phyloP scores from a whole-genome alignment of 1,140 invertebrate species.

The Listronotus oregonensis region DNA sequence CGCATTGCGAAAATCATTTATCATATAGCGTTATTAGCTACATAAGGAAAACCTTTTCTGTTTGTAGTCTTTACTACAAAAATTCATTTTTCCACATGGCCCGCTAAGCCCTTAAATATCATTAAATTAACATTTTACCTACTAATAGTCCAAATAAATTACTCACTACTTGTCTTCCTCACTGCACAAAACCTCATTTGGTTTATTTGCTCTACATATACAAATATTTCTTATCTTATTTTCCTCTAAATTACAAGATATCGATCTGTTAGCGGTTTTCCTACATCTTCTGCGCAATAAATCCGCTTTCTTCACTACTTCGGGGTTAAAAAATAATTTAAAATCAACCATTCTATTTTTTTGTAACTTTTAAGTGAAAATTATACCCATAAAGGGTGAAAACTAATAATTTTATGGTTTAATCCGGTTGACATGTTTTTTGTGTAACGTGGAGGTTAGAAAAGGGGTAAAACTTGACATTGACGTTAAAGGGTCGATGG shows the following conservation, averaged over 20 bases:
- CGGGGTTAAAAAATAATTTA: slow-evolving; percentile 37
- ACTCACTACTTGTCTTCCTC: slow-evolving; percentile 12
- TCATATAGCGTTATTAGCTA: too few relatives aligned
- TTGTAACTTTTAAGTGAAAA: background rate
- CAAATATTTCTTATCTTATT: background rate
- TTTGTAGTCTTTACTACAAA: too few relatives aligned
- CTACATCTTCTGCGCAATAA: slow-evolving; percentile 22
- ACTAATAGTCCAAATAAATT: too few relatives aligned
- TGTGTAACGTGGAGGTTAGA: slow-evolving; percentile 3
- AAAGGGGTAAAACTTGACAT: slow-evolving; percentile 5
- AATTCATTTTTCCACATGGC: too few relatives aligned
- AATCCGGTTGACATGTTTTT: slow-evolving; percentile 29
- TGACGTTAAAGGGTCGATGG: background rate
- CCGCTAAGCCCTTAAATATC: too few relatives aligned
- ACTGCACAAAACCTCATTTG: background rate
- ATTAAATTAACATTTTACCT: too few relatives aligned
- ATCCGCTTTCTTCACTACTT: slow-evolving; percentile 23
- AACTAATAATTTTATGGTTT: slow-evolving; percentile 17
- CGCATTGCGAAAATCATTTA: too few relatives aligned
- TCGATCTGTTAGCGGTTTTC: slow-evolving; percentile 10
- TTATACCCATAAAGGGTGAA: slow-evolving; percentile 14
- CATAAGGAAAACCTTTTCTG: too few relatives aligned
- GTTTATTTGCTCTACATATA: background rate
- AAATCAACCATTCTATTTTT: slow-evolving; percentile 41
- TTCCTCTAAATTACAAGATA: slow-evolving; percentile 11